Conservation (phyloP, 1,140 invertebrate genomes). For the Drosophila funebris region DNA sequence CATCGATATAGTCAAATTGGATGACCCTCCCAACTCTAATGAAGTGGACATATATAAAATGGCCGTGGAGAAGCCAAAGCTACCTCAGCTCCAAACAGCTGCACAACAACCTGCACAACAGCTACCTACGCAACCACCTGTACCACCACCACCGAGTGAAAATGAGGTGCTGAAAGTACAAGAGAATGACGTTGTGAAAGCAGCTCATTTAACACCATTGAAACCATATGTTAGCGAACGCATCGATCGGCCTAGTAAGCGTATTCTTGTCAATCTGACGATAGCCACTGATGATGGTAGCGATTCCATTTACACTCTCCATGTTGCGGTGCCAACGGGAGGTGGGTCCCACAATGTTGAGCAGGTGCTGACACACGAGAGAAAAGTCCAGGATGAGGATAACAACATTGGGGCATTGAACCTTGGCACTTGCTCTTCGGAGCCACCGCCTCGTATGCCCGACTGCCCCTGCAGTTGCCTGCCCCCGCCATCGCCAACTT, state of each 20-base stretch:
- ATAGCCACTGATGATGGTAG: conserved; percentile 78
- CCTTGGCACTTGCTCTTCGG: conserved; percentile 62
- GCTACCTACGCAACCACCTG: neutral
- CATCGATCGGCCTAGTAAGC: conserved; percentile 60
- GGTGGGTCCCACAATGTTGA: conserved; percentile 60
- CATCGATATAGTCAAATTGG: conserved; percentile 78
- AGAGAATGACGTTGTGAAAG: conserved; percentile 19
- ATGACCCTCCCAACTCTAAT: conserved; percentile 35
- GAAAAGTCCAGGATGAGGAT: conserved; percentile 7
- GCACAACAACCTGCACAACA: neutral
- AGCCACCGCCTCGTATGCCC: conserved; percentile 80
- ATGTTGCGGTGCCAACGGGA: conserved; percentile 76
- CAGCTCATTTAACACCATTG: conserved; percentile 35
- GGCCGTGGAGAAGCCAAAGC: conserved; percentile 7
- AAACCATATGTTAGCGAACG: conserved; percentile 71
- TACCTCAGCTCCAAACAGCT: no score
- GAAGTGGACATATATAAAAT: conserved; percentile 64
- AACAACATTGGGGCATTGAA: conserved; percentile 9
- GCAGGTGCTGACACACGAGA: conserved; percentile 70
- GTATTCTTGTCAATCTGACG: conserved; percentile 79
- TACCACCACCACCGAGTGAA: conserved; percentile 31
- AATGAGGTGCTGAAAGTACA: conserved; percentile 65
- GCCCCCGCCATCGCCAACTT: conserved; percentile 6
- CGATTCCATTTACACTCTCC: conserved; percentile 79
- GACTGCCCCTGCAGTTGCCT: conserved; percentile 78